Evolutionary conservation across 2,797 vertebrate species (phyloP).

Genomic region (Nasua narica): DNA sequence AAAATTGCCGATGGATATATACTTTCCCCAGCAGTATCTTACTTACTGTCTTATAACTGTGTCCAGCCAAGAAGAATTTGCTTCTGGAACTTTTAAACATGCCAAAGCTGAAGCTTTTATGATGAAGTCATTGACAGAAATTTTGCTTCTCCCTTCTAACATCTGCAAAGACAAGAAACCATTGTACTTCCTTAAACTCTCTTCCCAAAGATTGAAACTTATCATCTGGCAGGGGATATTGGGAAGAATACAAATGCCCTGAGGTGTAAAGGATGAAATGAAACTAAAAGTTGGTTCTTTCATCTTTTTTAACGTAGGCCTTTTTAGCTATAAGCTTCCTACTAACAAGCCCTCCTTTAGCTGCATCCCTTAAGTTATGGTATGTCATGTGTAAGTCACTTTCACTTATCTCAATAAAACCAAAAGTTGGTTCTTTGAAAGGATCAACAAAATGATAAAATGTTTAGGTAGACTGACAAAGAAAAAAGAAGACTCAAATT

Average conservation of each 20-base stretch:
- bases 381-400: neutral
- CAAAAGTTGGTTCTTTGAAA: neutral
- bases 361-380: neutral
- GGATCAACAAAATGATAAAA: slow-evolving; percentile 3
- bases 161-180: slow-evolving; percentile 85
- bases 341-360: neutral
- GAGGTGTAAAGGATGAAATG: neutral
- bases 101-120: slow-evolving; percentile 97
- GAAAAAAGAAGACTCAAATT: neutral
- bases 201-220: neutral
- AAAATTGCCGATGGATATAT: neutral
- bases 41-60: slow-evolving; percentile 98
- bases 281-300: neutral
- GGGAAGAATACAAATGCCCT: neutral
- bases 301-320: neutral
- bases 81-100: slow-evolving; percentile 97
- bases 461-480: neutral
- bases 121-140: slow-evolving; percentile 98
- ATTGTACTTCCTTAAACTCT: slow-evolving; percentile 16
- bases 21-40: neutral
- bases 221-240: neutral
- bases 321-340: neutral
- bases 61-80: slow-evolving; percentile 99
- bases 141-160: slow-evolving; percentile 91
- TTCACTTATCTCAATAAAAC: neutral